Conservation (phyloP, 2,888 invertebrate species). For the Falcaria lacertinaria region DNA sequence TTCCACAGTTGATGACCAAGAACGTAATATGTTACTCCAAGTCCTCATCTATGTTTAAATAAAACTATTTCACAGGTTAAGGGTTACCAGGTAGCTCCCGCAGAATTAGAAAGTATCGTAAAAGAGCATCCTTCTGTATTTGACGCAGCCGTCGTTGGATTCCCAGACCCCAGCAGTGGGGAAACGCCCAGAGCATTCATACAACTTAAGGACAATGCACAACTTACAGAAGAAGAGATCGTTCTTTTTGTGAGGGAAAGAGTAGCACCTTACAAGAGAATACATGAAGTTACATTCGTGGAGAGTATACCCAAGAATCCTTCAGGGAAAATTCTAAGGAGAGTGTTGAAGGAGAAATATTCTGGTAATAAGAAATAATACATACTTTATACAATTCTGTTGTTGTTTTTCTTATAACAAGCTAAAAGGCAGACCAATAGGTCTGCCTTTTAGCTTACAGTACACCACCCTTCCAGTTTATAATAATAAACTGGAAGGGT, state of each 20-base stretch:
- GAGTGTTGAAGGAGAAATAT: conserved; percentile 65
- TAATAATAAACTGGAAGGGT: too few relatives aligned
- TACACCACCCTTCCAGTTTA: too few relatives aligned
- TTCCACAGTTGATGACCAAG: too few relatives aligned
- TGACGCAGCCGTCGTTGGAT: conserved; percentile 91
- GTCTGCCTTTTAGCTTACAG: too few relatives aligned
- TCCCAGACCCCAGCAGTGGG: conserved; percentile 83
- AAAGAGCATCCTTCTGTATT: conserved; percentile 85
- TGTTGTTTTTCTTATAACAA: too few relatives aligned
- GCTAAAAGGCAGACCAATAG: too few relatives aligned
- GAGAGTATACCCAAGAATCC: conserved; percentile 86
- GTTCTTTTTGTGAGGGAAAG: conserved; percentile 81
- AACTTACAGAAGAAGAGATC: conserved; percentile 76
- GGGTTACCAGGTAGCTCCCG: conserved; percentile 90
- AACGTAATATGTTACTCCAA: too few relatives aligned
- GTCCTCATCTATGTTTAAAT: too few relatives aligned
- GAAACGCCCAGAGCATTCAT: conserved; percentile 89
- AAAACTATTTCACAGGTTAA: too few relatives aligned
- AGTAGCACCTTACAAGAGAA: conserved; percentile 87
- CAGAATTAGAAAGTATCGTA: conserved; percentile 89
- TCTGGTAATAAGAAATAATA: conserved; percentile 7
- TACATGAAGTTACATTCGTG: conserved; percentile 84
- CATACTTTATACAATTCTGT: too few relatives aligned
- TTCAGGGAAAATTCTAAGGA: conserved; percentile 88
- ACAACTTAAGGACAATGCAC: conserved; percentile 69